Evolutionary conservation across 2,888 invertebrate genomes (phyloP).

Genomic region (Caenorhabditis afra): DNA sequence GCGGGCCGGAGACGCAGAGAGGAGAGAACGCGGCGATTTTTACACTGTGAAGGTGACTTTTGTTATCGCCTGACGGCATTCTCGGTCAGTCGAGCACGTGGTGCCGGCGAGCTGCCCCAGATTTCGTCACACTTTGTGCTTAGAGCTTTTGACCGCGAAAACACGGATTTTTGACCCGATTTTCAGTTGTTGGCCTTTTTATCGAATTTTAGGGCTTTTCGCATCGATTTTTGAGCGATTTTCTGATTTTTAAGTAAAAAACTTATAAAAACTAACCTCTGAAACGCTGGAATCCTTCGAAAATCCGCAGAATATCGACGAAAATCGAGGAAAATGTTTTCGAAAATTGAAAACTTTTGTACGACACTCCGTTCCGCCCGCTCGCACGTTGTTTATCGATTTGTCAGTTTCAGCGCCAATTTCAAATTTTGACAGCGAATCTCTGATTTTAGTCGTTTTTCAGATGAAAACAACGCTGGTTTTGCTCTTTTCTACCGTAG

Average conservation of each 20-base stretch:
- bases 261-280: slow-evolving; percentile 4
- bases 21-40: not conserved
- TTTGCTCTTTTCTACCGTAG: not conserved
- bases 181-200: not conserved
- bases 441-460: not conserved
- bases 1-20: not conserved
- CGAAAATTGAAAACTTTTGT: slow-evolving; percentile 21
- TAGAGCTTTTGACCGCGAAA: not conserved
- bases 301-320: not conserved
- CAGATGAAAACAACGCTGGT: slow-evolving; percentile 26
- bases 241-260: not conserved
- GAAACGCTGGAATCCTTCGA: too few species aligned
- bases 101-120: too few species aligned
- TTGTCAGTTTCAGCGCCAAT: slow-evolving; percentile 10
- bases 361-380: slow-evolving; percentile 35
- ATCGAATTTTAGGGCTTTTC: not conserved
- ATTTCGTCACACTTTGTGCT: too few species aligned
- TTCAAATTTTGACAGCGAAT: slow-evolving; percentile 19
- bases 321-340: slow-evolving; percentile 6
- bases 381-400: slow-evolving; percentile 24
- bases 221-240: too few species aligned
- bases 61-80: too few species aligned
- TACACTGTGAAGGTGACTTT: too few species aligned
- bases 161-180: not conserved
- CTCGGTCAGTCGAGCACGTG: too few species aligned